phyloP scores from a whole-genome alignment of 2,888 invertebrate genomes.

The Agrochola circellaris region DNA sequence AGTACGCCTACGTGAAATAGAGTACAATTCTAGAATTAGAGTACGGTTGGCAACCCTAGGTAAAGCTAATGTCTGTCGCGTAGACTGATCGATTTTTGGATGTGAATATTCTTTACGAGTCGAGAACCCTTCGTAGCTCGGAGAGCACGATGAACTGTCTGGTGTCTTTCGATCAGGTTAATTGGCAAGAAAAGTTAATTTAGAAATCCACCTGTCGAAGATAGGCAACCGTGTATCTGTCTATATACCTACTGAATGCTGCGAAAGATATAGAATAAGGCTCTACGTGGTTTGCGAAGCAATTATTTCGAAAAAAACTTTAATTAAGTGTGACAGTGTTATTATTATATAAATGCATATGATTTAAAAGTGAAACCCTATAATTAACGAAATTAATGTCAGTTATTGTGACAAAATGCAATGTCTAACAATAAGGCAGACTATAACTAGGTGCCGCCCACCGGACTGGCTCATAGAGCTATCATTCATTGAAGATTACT shows the following conservation, averaged over 20 bases:
- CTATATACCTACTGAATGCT: background rate
- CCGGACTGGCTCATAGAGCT: conserved; percentile 15
- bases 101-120: conserved; percentile 46
- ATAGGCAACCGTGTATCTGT: background rate
- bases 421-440: conserved; percentile 23
- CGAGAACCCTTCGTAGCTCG: conserved; percentile 16
- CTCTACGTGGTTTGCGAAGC: background rate
- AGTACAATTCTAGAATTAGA: too few species aligned
- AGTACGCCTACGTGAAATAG: too few species aligned
- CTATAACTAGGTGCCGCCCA: conserved; percentile 32
- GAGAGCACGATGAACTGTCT: conserved; percentile 52
- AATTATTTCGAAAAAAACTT: background rate
- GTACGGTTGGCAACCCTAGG: too few species aligned
- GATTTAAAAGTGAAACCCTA: conserved; percentile 27
- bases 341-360: conserved; percentile 10
- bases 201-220: background rate
- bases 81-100: conserved; percentile 47
- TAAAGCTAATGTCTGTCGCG: conserved; percentile 42
- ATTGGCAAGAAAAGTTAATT: conserved; percentile 2
- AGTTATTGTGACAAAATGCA: conserved; percentile 34
- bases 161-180: conserved; percentile 21
- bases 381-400: conserved; percentile 20
- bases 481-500: conserved; percentile 64
- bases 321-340: conserved; percentile 3
- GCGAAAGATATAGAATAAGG: background rate